Conservation (phyloP, 2,888 invertebrate genomes). For the Glomeris marginata region DNA sequence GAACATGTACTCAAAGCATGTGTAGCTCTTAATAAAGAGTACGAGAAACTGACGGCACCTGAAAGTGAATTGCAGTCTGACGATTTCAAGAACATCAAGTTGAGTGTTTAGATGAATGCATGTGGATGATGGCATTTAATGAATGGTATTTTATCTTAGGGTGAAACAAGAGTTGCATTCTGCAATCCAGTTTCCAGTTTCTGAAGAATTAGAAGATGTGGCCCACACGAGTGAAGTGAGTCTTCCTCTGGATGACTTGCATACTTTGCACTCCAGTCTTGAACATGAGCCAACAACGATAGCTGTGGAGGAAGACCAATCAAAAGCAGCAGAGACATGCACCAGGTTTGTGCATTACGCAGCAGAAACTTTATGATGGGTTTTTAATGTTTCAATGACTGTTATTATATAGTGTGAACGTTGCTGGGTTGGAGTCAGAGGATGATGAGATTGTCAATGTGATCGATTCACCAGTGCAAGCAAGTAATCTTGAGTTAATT, state of each 20-base stretch:
- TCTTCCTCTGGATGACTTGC: constrained; percentile 13
- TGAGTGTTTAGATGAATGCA: no score
- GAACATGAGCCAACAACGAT: constrained; percentile 12
- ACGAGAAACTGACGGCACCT: constrained; percentile 16
- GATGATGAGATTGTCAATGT: constrained; percentile 16
- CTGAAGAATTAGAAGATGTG: constrained; percentile 13
- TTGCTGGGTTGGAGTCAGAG: constrained; percentile 12
- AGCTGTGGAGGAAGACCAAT: constrained; percentile 11
- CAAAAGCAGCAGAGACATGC: constrained; percentile 1
- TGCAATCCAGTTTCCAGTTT: constrained; percentile 14
- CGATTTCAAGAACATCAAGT: no score
- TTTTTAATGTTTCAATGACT: not conserved
- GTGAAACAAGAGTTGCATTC: constrained; percentile 11
- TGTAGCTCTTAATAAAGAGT: constrained; percentile 26
- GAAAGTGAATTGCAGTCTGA: constrained; percentile 1
- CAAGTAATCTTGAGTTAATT: constrained; percentile 1
- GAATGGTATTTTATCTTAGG: not conserved
- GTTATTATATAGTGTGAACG: constrained; percentile 3
- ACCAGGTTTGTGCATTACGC: not conserved
- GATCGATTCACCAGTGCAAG: constrained; percentile 11
- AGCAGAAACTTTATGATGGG: not conserved
- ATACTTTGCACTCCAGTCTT: constrained; percentile 9
- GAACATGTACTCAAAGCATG: constrained; percentile 26
- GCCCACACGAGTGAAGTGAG: constrained; percentile 4
- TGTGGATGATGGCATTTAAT: no score